A percentile compares a stretch with the other conserved stretches of the same genome.
These are phyloP conservation scores for Bursaphelenchus mucronatus DNA, from an alignment of 1,140 invertebrate genomes.

Conservation along the genomic window DNA sequence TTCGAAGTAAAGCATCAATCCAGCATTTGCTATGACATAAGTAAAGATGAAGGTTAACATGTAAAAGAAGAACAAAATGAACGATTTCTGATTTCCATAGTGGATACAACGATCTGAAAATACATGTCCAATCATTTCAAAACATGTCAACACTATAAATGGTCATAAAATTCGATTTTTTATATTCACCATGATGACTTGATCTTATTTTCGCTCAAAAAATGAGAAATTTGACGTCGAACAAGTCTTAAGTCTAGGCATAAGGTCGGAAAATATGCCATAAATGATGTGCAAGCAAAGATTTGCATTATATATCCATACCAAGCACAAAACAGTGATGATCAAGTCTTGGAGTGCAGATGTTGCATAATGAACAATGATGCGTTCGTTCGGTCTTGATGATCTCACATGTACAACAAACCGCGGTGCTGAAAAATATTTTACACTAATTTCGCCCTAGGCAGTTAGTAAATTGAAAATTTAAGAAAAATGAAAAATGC, in stretches of 20 bases:
- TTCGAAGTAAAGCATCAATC: too few relatives aligned
- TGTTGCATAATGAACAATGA: slow-evolving; percentile 11
- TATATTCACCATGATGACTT: neutral
- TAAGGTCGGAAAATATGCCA: too few relatives aligned
- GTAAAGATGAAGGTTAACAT: slow-evolving; percentile 2
- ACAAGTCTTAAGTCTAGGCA: too few relatives aligned
- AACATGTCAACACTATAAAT: too few relatives aligned
- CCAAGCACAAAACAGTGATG: slow-evolving; percentile 16
- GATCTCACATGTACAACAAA: slow-evolving; percentile 7
- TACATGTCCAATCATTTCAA: too few relatives aligned
- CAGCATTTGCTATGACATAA: too few relatives aligned
- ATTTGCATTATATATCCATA: neutral
- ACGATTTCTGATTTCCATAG: slow-evolving; percentile 9
- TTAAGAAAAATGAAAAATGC: too few relatives aligned
- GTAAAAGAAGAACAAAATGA: slow-evolving; percentile 18
- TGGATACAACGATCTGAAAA: slow-evolving; percentile 17
- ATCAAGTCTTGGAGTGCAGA: slow-evolving; percentile 16
- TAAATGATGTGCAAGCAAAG: too few relatives aligned
- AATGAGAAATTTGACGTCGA: too few relatives aligned
- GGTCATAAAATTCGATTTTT: too few relatives aligned
- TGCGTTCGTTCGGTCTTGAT: slow-evolving; percentile 10
- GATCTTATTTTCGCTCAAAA: neutral
- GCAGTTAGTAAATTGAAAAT: too few relatives aligned
- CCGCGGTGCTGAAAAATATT: neutral
- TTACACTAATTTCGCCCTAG: too few relatives aligned